phyloP scores from a whole-genome alignment of 1,140 invertebrate genomes.

The Hormaphis cornu region DNA sequence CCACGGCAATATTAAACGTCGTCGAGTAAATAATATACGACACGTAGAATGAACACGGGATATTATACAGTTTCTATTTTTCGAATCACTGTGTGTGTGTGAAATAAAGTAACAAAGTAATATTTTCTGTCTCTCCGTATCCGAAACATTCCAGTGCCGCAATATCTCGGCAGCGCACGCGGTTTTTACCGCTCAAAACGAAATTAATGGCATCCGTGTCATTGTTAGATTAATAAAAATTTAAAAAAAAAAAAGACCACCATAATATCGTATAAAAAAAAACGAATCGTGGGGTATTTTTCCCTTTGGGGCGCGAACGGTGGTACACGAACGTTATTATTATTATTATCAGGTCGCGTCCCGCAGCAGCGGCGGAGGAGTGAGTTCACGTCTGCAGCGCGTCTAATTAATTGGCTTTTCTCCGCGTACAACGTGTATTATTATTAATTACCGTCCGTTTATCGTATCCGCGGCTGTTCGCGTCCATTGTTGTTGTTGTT shows the following conservation, averaged over 20 bases:
- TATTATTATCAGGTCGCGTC: no score
- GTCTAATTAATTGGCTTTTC: slow-evolving; percentile 29
- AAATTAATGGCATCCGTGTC: slow-evolving; percentile 21
- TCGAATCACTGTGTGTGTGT: no score
- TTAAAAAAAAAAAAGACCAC: background rate
- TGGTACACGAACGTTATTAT: no score
- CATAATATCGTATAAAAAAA: background rate
- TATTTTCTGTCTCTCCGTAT: no score
- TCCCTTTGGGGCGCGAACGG: background rate
- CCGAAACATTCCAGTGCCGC: background rate
- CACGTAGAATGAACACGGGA: no score
- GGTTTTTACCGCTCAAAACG: background rate
- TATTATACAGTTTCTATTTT: no score
- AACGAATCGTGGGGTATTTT: slow-evolving; percentile 6
- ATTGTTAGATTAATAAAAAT: slow-evolving; percentile 27
- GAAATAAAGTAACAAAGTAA: no score
- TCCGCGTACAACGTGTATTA: slow-evolving; percentile 7
- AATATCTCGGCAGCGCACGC: no score
- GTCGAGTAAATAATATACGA: no score
- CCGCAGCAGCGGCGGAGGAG: background rate
- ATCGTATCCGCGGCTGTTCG: slow-evolving; percentile 14
- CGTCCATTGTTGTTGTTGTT: slow-evolving; percentile 18
- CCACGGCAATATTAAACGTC: no score
- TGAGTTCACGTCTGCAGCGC: background rate
- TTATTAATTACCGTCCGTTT: slow-evolving; percentile 26